These are phyloP conservation scores for Hyperoplus immaculatus DNA, from an alignment of 2,797 vertebrate genomes.

Conservation along the genomic window DNA sequence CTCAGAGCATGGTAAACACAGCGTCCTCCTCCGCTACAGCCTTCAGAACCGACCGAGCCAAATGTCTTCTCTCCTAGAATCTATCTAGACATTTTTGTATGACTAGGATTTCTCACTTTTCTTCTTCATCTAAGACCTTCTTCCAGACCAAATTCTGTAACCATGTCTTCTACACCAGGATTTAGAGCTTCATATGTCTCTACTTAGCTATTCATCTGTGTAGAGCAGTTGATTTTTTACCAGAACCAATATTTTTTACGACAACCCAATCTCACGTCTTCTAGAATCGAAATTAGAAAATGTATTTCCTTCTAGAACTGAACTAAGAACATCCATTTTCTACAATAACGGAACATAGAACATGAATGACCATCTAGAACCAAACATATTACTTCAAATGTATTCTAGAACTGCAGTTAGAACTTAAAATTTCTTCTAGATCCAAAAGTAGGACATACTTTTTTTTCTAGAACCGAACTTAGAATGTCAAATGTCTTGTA, in stretches of 20 bases:
- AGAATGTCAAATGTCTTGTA: background rate
- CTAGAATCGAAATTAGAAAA: too few relatives aligned
- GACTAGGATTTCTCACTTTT: constrained; percentile 11
- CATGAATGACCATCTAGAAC: background rate
- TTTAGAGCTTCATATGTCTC: too few relatives aligned
- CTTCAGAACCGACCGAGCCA: constrained; percentile 69
- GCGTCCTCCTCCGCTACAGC: constrained; percentile 60
- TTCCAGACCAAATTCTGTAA: constrained; percentile 1
- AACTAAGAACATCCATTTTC: too few relatives aligned
- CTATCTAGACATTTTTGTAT: constrained; percentile 41
- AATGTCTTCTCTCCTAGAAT: constrained; percentile 83
- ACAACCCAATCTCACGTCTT: too few relatives aligned
- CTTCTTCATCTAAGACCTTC: constrained; percentile 17
- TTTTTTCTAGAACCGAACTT: background rate
- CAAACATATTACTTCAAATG: too few relatives aligned
- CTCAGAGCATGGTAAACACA: constrained; percentile 84
- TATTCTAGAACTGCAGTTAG: background rate
- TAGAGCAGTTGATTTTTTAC: too few relatives aligned
- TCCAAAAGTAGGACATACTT: background rate
- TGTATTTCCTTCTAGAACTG: too few relatives aligned
- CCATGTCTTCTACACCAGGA: too few relatives aligned
- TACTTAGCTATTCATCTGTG: too few relatives aligned
- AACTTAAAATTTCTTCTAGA: background rate
- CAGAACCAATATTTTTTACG: too few relatives aligned
- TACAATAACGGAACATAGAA: background rate